Evolutionary conservation across 2,888 invertebrate genomes (phyloP), one percentile per base, ranked within the genome.

Genomic region (Phyllotreta cruciferae): DNA sequence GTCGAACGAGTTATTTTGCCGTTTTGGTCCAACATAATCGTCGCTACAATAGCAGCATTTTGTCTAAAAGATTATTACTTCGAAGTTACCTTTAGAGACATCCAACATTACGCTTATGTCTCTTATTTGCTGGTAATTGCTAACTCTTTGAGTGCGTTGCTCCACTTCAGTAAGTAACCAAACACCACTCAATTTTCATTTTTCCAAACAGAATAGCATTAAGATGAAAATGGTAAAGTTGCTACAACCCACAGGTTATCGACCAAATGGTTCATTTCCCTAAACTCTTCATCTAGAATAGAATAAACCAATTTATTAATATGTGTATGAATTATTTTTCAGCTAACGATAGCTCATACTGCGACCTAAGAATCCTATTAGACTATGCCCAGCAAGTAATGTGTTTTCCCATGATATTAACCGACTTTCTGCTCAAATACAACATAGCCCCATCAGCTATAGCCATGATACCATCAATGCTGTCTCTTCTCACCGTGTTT

Each of bases 271-370:
- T 24, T 24, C 1, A 24, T 24, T 24, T 24, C 24, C 24, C 24
- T 24, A n/a, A n/a, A n/a, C n/a, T n/a, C n/a, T 24, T 24, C 4
- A 24, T 24, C 24, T 24, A 24, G 24, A 24, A 24, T 24, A 24
- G 24, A 24, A 24, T 24, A 24, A n/a, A 24, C 24, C 24, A 24
- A 24, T 24, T n/a, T n/a, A n/a, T n/a, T n/a, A n/a, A n/a, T n/a
- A n/a, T n/a, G n/a, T n/a, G n/a, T 8, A 10, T 34, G 3, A 8
- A 56, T 47, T 47, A 24, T 11, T 24, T 67, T 71, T 52, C 50
- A 72, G 71, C 65, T 44, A 64, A 66, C 39, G 71, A 70, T 38
- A 70, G 72, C 55, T 60, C 70, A 3, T 74, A 70, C 61, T 61
- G 49, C 45, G 69, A 72, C 6, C 56, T 74, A 6, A 60, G 70